These are phyloP conservation scores for Acanthosepion esculentum DNA, from an alignment of 2,888 invertebrate species.

Conservation along the genomic window DNA sequence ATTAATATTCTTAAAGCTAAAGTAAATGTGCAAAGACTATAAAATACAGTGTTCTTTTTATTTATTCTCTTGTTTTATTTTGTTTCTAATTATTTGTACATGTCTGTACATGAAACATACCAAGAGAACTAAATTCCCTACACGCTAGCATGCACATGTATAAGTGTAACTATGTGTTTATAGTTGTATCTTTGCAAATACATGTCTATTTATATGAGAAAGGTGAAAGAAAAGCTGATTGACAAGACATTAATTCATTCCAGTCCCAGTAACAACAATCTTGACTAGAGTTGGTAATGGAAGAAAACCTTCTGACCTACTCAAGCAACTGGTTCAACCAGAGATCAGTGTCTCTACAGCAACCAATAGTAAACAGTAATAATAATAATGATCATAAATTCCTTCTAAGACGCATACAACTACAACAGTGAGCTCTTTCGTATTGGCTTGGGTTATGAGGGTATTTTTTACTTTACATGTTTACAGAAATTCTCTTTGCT, in stretches of 20 bases:
- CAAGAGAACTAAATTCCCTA: too few species aligned
- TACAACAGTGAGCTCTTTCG: background rate
- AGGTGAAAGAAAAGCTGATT: background rate
- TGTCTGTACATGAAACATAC: too few species aligned
- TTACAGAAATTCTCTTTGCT: background rate
- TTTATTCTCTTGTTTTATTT: too few species aligned
- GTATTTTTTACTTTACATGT: background rate
- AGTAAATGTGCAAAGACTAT: too few species aligned
- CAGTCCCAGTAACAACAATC: background rate
- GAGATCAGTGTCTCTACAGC: background rate
- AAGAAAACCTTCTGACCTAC: background rate
- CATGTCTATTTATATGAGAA: background rate
- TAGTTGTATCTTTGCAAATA: background rate
- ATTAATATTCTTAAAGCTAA: too few species aligned
- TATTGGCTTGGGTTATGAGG: background rate
- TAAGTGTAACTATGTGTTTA: background rate
- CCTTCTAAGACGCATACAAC: background rate
- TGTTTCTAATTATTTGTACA: too few species aligned
- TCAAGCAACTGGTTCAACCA: constrained; percentile 12
- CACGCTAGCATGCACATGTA: too few species aligned
- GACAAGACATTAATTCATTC: background rate
- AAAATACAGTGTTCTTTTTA: too few species aligned
- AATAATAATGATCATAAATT: background rate
- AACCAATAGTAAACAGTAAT: background rate
- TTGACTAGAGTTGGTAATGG: background rate